phyloP scores from a whole-genome alignment of 1,140 invertebrate species.

The Nilaparvata lugens region DNA sequence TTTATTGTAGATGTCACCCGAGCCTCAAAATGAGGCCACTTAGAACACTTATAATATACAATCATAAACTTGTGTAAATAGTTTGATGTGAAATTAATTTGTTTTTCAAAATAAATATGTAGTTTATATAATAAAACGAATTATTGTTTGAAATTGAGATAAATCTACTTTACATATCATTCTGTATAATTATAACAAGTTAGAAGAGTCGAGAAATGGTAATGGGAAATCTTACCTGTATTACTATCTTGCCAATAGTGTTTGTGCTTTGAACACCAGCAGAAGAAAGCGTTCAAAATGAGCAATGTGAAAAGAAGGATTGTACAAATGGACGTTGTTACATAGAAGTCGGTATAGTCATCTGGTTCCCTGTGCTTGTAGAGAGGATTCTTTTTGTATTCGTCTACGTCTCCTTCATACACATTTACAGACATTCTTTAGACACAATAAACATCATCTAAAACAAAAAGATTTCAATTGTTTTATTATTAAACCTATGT shows the following conservation, averaged over 20 bases:
- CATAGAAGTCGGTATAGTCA: constrained; percentile 66
- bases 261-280: constrained; percentile 67
- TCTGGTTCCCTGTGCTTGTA: constrained; percentile 49
- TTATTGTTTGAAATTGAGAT: neutral
- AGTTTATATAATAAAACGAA: neutral
- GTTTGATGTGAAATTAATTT: no score
- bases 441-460: constrained; percentile 1
- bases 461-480: neutral
- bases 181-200: neutral
- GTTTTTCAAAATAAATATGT: no score
- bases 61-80: no score
- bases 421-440: constrained; percentile 13
- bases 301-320: constrained; percentile 56
- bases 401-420: constrained; percentile 47
- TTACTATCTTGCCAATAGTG: constrained; percentile 73
- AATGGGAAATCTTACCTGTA: constrained; percentile 48
- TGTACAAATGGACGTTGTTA: constrained; percentile 64
- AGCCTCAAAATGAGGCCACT: no score
- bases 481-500: no score
- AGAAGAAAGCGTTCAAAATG: constrained; percentile 63
- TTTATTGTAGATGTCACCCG: no score
- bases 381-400: constrained; percentile 54
- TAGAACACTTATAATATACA: no score
- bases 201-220: neutral
- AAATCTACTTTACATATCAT: neutral